Evolutionary conservation across 2,888 invertebrate species (phyloP).

Genomic region (Ecliptopera silaceata): DNA sequence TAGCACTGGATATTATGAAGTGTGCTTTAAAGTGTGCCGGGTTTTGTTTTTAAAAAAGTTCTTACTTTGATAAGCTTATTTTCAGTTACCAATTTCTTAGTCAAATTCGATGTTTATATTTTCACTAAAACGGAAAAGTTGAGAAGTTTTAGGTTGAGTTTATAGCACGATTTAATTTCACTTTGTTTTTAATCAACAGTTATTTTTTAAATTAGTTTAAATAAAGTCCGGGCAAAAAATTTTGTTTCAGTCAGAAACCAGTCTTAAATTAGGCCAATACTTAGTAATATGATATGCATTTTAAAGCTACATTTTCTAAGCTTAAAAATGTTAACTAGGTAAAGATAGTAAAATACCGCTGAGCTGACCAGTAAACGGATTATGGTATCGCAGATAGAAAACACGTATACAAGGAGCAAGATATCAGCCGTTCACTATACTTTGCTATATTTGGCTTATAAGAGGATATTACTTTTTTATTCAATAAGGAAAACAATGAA

Average conservation of each 20-base stretch:
- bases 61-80: neutral
- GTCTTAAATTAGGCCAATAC: too few relatives aligned
- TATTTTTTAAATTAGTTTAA: neutral
- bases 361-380: conserved; percentile 47
- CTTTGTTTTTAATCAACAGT: too few relatives aligned
- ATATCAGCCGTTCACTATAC: conserved; percentile 2
- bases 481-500: conserved; percentile 13
- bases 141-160: too few relatives aligned
- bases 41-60: neutral
- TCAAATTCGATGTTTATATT: too few relatives aligned
- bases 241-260: too few relatives aligned
- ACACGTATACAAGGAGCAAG: conserved; percentile 41
- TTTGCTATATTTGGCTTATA: conserved; percentile 26
- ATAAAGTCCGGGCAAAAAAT: too few relatives aligned
- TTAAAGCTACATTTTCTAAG: too few relatives aligned
- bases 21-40: too few relatives aligned
- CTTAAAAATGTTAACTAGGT: too few relatives aligned
- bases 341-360: conserved; percentile 42
- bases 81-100: neutral
- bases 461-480: conserved; percentile 32
- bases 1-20: conserved; percentile 17
- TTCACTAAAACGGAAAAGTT: too few relatives aligned
- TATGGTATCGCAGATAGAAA: conserved; percentile 54
- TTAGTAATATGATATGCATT: too few relatives aligned
- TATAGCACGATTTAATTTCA: too few relatives aligned